phyloP scores from a whole-genome alignment of 1,140 invertebrate genomes.

The Onthophagus taurus region DNA sequence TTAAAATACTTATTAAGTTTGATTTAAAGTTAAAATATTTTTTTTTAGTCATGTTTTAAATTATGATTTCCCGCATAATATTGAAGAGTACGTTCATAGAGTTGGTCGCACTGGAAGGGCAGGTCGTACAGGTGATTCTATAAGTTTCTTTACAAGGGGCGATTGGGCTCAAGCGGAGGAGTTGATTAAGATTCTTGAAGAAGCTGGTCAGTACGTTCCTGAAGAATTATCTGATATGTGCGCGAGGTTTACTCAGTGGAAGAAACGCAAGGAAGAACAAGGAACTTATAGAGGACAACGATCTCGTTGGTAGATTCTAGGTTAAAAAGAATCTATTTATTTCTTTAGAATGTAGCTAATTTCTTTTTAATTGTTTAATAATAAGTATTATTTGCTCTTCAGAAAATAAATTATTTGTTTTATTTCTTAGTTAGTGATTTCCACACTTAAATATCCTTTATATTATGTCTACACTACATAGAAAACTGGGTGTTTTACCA shows the following conservation, averaged over 20 bases:
- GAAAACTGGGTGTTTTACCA: too few relatives aligned
- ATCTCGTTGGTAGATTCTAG: too few relatives aligned
- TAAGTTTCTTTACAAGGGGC: slow-evolving; percentile 66
- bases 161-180: slow-evolving; percentile 73
- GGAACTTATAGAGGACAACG: slow-evolving; percentile 35
- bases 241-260: slow-evolving; percentile 52
- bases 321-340: too few relatives aligned
- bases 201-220: slow-evolving; percentile 60
- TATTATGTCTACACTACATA: too few relatives aligned
- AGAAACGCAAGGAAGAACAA: slow-evolving; percentile 45
- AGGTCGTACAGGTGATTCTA: slow-evolving; percentile 70
- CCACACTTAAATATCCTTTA: too few relatives aligned
- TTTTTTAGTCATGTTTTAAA: slow-evolving; percentile 65
- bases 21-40: slow-evolving; percentile 14
- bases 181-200: slow-evolving; percentile 73
- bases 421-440: too few relatives aligned
- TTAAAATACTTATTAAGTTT: slow-evolving; percentile 17
- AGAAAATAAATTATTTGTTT: too few relatives aligned
- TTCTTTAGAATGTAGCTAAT: too few relatives aligned
- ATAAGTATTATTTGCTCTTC: too few relatives aligned
- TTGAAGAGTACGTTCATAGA: slow-evolving; percentile 82
- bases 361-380: too few relatives aligned
- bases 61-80: slow-evolving; percentile 81
- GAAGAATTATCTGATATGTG: slow-evolving; percentile 63
- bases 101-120: slow-evolving; percentile 84